Evolutionary conservation across 2,888 invertebrate genomes (phyloP).

Genomic region (Eretmocerus hayati): DNA sequence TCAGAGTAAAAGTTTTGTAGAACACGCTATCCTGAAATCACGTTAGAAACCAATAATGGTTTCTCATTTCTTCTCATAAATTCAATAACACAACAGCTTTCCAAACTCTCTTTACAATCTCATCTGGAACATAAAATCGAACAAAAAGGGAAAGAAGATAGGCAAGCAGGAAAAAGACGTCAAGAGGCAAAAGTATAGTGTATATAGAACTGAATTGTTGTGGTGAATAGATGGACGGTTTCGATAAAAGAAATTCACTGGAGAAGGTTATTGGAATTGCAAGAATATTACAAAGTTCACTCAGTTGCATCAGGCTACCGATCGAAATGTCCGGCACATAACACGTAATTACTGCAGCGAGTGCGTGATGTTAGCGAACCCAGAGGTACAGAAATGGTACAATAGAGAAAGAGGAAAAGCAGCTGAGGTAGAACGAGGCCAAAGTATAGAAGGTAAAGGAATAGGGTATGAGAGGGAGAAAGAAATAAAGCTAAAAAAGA

Average conservation of each 20-base stretch:
- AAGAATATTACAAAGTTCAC: conserved; percentile 10
- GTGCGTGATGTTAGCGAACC: background rate
- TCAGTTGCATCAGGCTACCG: background rate
- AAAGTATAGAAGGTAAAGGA: background rate
- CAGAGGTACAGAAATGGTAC: conserved; percentile 6
- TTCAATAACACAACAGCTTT: too few species aligned
- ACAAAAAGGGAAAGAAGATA: too few species aligned
- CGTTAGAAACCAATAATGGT: too few species aligned
- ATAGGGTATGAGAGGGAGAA: background rate
- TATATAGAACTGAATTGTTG: too few species aligned
- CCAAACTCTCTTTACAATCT: too few species aligned
- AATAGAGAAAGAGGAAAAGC: too few species aligned
- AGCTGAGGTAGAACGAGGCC: conserved; percentile 8
- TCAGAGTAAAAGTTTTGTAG: background rate
- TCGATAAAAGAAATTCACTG: conserved; percentile 2
- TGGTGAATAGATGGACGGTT: too few species aligned
- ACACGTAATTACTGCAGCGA: conserved; percentile 16
- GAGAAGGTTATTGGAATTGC: conserved; percentile 19
- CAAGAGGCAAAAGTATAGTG: too few species aligned
- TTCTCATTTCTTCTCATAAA: too few species aligned
- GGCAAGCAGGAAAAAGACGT: too few species aligned
- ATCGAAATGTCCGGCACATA: conserved; percentile 17
- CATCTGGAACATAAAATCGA: too few species aligned
- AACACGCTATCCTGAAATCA: too few species aligned
- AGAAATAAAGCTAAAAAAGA: background rate